phyloP scores from a whole-genome alignment of 2,888 invertebrate genomes.

The Gortyna flavago region DNA sequence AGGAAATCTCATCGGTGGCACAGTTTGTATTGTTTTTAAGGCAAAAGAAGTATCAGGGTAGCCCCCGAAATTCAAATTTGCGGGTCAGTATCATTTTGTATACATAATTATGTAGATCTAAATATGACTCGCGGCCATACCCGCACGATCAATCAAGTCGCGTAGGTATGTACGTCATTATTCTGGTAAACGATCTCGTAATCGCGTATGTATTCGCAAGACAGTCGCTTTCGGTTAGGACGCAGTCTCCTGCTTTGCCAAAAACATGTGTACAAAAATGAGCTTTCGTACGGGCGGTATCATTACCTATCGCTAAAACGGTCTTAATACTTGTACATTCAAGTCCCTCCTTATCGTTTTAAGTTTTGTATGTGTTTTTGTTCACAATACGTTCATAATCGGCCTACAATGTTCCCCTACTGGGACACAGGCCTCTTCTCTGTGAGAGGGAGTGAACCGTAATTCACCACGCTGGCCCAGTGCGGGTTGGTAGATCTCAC shows the following conservation, averaged over 20 bases:
- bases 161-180: background rate
- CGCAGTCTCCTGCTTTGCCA: background rate
- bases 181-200: background rate
- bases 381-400: background rate
- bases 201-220: background rate
- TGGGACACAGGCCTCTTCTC: too few relatives aligned
- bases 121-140: too few relatives aligned
- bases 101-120: too few relatives aligned
- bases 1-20: background rate
- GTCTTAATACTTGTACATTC: constrained; percentile 3
- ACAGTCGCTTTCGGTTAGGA: background rate
- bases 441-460: too few relatives aligned
- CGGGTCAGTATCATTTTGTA: background rate
- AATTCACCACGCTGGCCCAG: too few relatives aligned
- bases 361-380: constrained; percentile 1
- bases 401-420: too few relatives aligned
- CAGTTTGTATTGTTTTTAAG: background rate
- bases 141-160: background rate
- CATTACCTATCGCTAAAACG: background rate
- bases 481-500: too few relatives aligned
- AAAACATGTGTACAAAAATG: background rate
- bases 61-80: too few relatives aligned
- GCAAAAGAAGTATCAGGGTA: too few relatives aligned
- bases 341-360: background rate
- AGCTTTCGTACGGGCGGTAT: background rate